These are phyloP conservation scores for Mastomys coucha DNA, from an alignment of 2,113 vertebrate genomes.

Conservation along the genomic window DNA sequence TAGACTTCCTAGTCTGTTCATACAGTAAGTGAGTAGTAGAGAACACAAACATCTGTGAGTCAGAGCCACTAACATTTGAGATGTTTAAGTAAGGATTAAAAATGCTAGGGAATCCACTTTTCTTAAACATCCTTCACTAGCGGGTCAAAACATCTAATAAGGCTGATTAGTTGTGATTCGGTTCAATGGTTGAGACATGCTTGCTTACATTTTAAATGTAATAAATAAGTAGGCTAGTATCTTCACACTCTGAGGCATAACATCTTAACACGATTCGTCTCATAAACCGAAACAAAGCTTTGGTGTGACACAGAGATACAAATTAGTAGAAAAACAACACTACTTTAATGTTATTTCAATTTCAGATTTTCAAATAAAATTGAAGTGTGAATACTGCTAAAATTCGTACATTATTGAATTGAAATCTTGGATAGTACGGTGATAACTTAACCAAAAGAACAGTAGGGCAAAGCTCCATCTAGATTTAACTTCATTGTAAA, in stretches of 20 bases:
- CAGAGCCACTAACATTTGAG: not conserved
- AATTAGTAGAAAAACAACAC: not conserved
- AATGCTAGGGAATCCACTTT: not conserved
- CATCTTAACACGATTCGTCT: not conserved
- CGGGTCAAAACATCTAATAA: not conserved
- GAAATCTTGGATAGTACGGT: not conserved
- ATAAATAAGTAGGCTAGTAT: not conserved
- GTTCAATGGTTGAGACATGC: not conserved
- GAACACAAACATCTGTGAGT: not conserved
- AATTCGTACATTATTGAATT: not conserved
- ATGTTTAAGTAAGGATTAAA: not conserved
- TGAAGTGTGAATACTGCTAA: not conserved
- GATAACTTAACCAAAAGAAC: conserved; percentile 15
- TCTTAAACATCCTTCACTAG: not conserved
- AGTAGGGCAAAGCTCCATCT: not conserved
- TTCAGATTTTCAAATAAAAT: not conserved
- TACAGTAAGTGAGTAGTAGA: not conserved
- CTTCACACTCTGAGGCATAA: not conserved
- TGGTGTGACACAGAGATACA: not conserved
- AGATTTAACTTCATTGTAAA: conserved; percentile 40
- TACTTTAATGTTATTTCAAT: not conserved
- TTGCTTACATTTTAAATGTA: not conserved
- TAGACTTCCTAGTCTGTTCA: not conserved
- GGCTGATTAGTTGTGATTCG: not conserved
- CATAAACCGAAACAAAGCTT: not conserved